phyloP scores from a whole-genome alignment of 2,797 vertebrate species.

The Lepus oiostolus region DNA sequence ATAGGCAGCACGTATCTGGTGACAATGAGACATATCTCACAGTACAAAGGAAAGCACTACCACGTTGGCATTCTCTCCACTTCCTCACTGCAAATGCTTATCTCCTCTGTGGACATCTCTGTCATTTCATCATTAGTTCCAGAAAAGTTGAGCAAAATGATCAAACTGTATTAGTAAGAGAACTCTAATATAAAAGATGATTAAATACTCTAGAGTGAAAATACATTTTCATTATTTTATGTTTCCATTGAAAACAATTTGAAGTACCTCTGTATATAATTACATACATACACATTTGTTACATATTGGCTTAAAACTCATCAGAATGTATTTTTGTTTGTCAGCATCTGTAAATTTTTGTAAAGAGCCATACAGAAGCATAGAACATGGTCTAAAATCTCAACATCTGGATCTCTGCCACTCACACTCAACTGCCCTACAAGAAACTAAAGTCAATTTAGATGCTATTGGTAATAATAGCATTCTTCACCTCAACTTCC shows the following conservation, averaged over 20 bases:
- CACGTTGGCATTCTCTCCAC: neutral
- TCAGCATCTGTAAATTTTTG: neutral
- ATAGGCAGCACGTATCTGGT: neutral
- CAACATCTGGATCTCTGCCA: neutral
- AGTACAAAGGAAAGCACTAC: neutral
- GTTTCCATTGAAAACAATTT: neutral
- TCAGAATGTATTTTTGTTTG: neutral
- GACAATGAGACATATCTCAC: neutral
- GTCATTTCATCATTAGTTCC: neutral
- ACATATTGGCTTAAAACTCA: neutral
- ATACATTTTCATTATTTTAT: neutral
- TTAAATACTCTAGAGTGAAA: neutral
- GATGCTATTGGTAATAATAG: neutral
- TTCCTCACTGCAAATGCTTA: neutral
- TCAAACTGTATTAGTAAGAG: neutral
- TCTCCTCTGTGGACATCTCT: neutral
- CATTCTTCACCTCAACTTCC: neutral
- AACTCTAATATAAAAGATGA: neutral
- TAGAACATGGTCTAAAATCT: no score
- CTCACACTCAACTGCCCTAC: neutral
- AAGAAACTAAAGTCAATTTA: neutral
- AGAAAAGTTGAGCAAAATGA: neutral
- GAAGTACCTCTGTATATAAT: no score
- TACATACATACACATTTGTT: no score
- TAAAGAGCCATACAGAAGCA: no score